A percentile compares a stretch with the other conserved stretches of the same genome.
phyloP scores from a whole-genome alignment of 2,113 vertebrate species.

The Nothocercus nigrocapillus region DNA sequence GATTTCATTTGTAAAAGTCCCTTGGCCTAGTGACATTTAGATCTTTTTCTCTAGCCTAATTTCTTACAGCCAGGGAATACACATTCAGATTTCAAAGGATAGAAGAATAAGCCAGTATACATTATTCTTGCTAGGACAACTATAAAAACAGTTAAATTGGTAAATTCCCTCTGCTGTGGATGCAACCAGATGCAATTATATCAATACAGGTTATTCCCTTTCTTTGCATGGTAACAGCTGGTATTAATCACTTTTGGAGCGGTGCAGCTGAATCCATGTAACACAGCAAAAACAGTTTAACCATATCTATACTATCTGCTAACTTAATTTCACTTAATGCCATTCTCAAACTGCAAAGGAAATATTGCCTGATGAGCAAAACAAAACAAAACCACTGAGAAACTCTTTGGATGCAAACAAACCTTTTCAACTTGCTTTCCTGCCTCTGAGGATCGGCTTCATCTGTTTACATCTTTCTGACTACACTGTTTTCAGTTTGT shows the following conservation, averaged over 20 bases:
- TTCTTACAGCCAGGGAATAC: background rate
- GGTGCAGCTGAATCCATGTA: background rate
- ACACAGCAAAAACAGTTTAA: background rate
- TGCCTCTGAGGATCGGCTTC: background rate
- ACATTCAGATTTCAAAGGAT: conserved; percentile 44
- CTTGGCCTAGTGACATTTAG: conserved; percentile 29
- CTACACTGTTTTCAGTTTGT: background rate
- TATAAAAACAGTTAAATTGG: background rate
- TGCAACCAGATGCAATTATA: background rate
- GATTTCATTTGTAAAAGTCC: conserved; percentile 1
- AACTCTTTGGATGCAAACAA: background rate
- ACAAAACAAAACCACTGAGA: background rate
- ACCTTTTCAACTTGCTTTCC: background rate
- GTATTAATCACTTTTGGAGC: background rate
- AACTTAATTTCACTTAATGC: background rate
- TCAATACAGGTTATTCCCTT: background rate
- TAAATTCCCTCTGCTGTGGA: background rate
- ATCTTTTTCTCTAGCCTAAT: conserved; percentile 6
- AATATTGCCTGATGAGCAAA: background rate
- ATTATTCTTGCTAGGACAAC: background rate
- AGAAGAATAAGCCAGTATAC: fast-evolving
- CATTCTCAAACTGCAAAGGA: background rate
- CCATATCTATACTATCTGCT: background rate
- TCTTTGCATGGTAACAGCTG: background rate
- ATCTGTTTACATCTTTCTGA: background rate